Conservation (phyloP, 1,140 invertebrate genomes). For the Eumaeus atala region DNA sequence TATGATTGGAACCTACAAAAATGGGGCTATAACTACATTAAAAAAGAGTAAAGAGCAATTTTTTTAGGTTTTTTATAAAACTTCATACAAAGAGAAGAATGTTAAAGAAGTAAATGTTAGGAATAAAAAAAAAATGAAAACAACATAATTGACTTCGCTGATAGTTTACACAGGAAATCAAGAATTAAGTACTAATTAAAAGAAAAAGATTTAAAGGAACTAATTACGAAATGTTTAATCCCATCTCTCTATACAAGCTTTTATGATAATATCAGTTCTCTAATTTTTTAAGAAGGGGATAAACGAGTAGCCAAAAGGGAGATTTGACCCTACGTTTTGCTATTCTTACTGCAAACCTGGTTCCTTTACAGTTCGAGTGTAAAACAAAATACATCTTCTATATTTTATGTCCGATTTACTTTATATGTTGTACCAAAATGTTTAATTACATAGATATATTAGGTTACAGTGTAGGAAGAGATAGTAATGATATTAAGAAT, state of each 20-base stretch:
- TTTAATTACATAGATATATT: too few relatives aligned
- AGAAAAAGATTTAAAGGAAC: slow-evolving; percentile 1
- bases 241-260: neutral
- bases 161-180: neutral
- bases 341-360: too few relatives aligned
- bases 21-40: neutral
- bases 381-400: too few relatives aligned
- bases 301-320: too few relatives aligned
- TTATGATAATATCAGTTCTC: too few relatives aligned
- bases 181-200: neutral
- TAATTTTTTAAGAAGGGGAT: too few relatives aligned
- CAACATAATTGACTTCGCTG: neutral
- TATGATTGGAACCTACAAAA: neutral
- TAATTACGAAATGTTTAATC: neutral
- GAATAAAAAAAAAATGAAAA: slow-evolving; percentile 4
- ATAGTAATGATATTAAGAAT: too few relatives aligned
- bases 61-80: neutral
- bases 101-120: neutral
- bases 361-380: too few relatives aligned
- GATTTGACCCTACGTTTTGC: too few relatives aligned
- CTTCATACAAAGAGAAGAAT: neutral
- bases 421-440: too few relatives aligned
- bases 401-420: too few relatives aligned
- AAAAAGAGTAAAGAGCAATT: neutral
- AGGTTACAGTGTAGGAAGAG: too few relatives aligned